Evolutionary conservation across 2,797 vertebrate genomes (phyloP).

Genomic region (Tokudaia muenninki): DNA sequence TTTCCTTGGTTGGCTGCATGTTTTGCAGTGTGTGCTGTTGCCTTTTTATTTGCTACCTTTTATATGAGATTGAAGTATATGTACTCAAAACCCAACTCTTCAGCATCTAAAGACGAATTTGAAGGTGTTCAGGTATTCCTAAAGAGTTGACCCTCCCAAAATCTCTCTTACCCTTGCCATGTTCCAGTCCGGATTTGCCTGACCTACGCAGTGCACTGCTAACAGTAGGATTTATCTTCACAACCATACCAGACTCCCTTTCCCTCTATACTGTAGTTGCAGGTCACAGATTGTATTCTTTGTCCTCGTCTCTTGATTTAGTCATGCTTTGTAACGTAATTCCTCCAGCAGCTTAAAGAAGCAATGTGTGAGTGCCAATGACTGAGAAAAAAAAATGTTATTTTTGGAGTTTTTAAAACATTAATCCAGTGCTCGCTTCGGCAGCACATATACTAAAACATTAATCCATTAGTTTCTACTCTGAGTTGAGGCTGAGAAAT

Average conservation of each 20-base stretch:
- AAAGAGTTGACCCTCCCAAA: background rate
- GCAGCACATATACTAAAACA: too few species aligned
- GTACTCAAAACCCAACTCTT: conserved; percentile 7
- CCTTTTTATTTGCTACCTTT: conserved; percentile 1
- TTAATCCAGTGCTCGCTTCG: too few species aligned
- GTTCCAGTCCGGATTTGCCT: too few species aligned
- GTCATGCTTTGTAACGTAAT: background rate
- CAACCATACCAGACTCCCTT: background rate
- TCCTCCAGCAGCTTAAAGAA: background rate
- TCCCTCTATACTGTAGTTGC: background rate
- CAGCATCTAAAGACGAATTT: background rate
- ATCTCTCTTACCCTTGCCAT: background rate
- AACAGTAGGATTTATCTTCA: background rate
- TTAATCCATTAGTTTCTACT: background rate
- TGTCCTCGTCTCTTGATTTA: background rate
- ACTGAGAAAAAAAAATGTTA: background rate
- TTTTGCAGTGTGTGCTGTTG: background rate
- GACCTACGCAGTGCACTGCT: background rate
- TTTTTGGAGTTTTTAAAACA: background rate
- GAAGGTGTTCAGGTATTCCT: background rate
- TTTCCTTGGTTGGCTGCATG: background rate
- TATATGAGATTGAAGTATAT: background rate
- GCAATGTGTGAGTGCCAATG: background rate
- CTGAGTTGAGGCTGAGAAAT: background rate
- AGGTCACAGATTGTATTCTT: background rate